phyloP scores from a whole-genome alignment of 2,888 invertebrate genomes.

The Platynereis dumerilii region DNA sequence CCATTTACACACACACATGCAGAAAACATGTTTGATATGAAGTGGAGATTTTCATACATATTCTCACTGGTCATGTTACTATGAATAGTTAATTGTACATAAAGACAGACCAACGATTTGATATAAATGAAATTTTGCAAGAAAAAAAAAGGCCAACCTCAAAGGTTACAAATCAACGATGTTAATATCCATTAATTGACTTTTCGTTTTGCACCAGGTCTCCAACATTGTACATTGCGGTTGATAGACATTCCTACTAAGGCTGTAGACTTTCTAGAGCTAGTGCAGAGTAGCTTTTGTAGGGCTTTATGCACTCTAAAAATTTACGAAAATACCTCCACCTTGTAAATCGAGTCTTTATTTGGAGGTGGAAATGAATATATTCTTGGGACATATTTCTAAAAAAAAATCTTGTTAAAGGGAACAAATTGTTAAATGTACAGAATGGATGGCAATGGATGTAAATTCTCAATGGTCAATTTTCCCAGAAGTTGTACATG shows the following conservation, averaged over 20 bases:
- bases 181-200: slow-evolving; percentile 28
- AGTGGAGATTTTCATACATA: slow-evolving; percentile 29
- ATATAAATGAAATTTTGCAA: slow-evolving; percentile 24
- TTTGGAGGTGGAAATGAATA: slow-evolving; percentile 23
- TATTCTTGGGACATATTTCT: slow-evolving; percentile 29
- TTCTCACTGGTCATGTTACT: slow-evolving; percentile 27
- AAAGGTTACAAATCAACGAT: slow-evolving; percentile 27
- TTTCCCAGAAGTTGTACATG: slow-evolving; percentile 8
- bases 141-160: slow-evolving; percentile 25
- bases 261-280: slow-evolving; percentile 27
- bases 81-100: slow-evolving; percentile 21
- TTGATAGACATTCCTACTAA: slow-evolving; percentile 28
- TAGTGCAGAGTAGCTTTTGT: slow-evolving; percentile 30
- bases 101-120: slow-evolving; percentile 28
- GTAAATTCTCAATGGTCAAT: slow-evolving; percentile 17
- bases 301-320: slow-evolving; percentile 28
- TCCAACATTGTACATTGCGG: slow-evolving; percentile 26
- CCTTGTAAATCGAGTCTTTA: slow-evolving; percentile 25
- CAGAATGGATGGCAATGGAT: slow-evolving; percentile 19
- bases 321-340: slow-evolving; percentile 15
- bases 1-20: slow-evolving; percentile 25
- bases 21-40: slow-evolving; percentile 25
- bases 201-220: slow-evolving; percentile 27
- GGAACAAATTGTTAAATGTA: slow-evolving; percentile 23
- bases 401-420: slow-evolving; percentile 19